A percentile compares a stretch with the other conserved stretches of the same genome.
Conservation (phyloP, 2,888 invertebrate species). For the Lithosia quadra region DNA sequence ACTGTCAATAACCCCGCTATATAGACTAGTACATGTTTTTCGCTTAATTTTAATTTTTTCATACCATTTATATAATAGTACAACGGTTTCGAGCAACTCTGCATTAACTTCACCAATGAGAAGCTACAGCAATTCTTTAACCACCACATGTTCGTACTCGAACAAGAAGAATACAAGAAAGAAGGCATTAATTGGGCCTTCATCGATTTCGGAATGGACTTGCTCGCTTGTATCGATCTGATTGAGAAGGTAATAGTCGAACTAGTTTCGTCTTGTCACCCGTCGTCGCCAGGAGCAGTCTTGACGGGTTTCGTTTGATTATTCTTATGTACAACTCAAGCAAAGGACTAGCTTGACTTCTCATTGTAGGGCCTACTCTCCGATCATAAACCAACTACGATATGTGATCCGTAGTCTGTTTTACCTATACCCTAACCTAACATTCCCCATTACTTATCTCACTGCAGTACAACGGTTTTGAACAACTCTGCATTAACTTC, state of each 20-base stretch:
- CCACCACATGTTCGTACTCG: slow-evolving; percentile 99
- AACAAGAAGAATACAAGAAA: slow-evolving; percentile 98
- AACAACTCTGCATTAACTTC: slow-evolving; percentile 99
- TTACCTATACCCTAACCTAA: slow-evolving; percentile 68
- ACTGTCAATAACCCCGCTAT: slow-evolving; percentile 53
- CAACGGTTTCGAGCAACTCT: slow-evolving; percentile 99
- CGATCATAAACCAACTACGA: slow-evolving; percentile 69
- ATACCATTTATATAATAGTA: slow-evolving; percentile 87
- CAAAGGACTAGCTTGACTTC: slow-evolving; percentile 51
- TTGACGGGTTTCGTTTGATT: slow-evolving; percentile 51
- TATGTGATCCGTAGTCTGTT: slow-evolving; percentile 77
- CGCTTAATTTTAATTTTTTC: slow-evolving; percentile 44
- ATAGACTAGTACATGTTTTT: slow-evolving; percentile 49
- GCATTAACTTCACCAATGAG: slow-evolving; percentile 99
- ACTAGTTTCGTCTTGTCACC: slow-evolving; percentile 47
- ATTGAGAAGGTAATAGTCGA: slow-evolving; percentile 94
- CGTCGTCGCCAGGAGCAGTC: slow-evolving; percentile 65
- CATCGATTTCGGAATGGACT: slow-evolving; percentile 99
- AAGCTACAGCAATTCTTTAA: slow-evolving; percentile 99
- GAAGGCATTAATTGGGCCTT: slow-evolving; percentile 98
- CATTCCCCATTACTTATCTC: slow-evolving; percentile 75
- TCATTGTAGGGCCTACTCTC: slow-evolving; percentile 38
- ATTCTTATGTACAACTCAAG: slow-evolving; percentile 38
- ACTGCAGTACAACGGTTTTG: slow-evolving; percentile 97
- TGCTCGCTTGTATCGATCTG: slow-evolving; percentile 97